Evolutionary conservation across 2,797 vertebrate species (phyloP).

Genomic region (Melanotaenia boesemani): DNA sequence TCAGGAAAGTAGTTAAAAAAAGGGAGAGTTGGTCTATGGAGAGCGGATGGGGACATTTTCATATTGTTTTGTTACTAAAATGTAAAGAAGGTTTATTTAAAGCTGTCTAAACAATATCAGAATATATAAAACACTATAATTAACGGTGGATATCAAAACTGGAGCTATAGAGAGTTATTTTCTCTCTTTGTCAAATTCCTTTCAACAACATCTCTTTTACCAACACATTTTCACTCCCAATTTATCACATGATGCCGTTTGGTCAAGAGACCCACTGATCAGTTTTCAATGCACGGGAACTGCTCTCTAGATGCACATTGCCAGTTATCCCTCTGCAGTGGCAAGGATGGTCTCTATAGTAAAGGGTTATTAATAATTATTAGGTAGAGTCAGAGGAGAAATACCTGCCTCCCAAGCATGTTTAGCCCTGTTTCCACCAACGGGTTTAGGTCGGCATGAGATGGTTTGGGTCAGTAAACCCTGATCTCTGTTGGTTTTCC

Average conservation of each 20-base stretch:
- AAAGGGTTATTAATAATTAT: too few species aligned
- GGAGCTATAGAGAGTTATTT: slow-evolving; percentile 49
- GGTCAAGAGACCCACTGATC: neutral
- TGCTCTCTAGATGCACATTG: neutral
- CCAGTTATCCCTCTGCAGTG: neutral
- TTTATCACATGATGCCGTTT: neutral
- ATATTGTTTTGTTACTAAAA: slow-evolving; percentile 5
- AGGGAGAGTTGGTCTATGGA: slow-evolving; percentile 19
- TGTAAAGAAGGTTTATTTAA: slow-evolving; percentile 45
- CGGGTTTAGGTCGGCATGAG: too few species aligned
- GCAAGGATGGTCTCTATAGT: neutral
- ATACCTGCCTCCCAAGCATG: too few species aligned
- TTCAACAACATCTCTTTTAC: slow-evolving; percentile 34
- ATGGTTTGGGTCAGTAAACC: too few species aligned
- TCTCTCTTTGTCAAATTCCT: slow-evolving; percentile 42
- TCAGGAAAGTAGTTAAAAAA: slow-evolving; percentile 35
- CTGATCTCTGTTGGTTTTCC: too few species aligned
- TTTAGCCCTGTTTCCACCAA: too few species aligned
- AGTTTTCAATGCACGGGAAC: neutral
- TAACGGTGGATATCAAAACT: slow-evolving; percentile 59
- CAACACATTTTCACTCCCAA: neutral
- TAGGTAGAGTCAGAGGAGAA: too few species aligned
- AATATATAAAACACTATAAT: slow-evolving; percentile 54
- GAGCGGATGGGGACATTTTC: slow-evolving; percentile 32
- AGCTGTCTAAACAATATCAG: slow-evolving; percentile 69